Evolutionary conservation across 1,140 invertebrate genomes (phyloP).

Genomic region (Conopomorpha cramerella): DNA sequence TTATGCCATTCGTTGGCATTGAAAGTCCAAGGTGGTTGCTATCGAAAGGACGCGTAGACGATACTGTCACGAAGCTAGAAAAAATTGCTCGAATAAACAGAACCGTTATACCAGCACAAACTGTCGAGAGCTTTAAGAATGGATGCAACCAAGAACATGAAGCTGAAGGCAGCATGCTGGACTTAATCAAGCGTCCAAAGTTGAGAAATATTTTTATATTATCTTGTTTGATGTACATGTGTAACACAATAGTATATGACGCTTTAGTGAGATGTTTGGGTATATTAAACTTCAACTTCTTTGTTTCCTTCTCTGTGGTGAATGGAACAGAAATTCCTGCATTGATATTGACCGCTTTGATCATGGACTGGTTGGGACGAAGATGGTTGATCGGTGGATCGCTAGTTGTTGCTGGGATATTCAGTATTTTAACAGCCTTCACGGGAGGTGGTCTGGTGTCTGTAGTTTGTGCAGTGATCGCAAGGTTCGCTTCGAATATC

Average conservation of each 20-base stretch:
- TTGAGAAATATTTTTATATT: slow-evolving; percentile 27
- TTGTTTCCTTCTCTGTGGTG: slow-evolving; percentile 34
- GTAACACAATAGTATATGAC: slow-evolving; percentile 28
- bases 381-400: slow-evolving; percentile 11
- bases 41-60: slow-evolving; percentile 65
- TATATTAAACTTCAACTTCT: slow-evolving; percentile 29
- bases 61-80: slow-evolving; percentile 64
- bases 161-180: slow-evolving; percentile 15
- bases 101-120: slow-evolving; percentile 21
- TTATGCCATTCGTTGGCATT: slow-evolving; percentile 64
- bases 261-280: slow-evolving; percentile 31
- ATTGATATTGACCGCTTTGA: slow-evolving; percentile 24
- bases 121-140: slow-evolving; percentile 17
- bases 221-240: slow-evolving; percentile 28
- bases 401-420: background rate
- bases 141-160: slow-evolving; percentile 13
- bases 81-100: slow-evolving; percentile 35
- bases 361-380: slow-evolving; percentile 32
- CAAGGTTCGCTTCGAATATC: background rate
- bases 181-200: slow-evolving; percentile 21
- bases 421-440: background rate
- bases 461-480: background rate
- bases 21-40: slow-evolving; percentile 77
- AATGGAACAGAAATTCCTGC: slow-evolving; percentile 42
- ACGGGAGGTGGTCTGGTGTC: background rate